Conservation (phyloP, 2,113 vertebrate genomes). For the Ageneiosus marmoratus region DNA sequence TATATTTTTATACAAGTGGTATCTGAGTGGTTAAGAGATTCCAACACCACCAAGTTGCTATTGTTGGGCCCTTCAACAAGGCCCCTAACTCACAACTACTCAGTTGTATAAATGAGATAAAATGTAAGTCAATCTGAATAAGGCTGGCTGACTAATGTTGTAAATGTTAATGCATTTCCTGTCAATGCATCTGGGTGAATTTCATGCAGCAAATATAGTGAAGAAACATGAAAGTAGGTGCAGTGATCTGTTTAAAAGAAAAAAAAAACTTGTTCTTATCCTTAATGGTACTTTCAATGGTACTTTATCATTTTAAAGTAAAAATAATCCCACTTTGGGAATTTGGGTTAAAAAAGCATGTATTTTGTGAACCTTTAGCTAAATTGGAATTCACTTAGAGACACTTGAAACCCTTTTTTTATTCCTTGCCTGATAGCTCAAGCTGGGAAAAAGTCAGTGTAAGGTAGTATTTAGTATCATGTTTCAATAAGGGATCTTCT, state of each 20-base stretch:
- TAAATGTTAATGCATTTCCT: too few relatives aligned
- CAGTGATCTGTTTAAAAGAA: background rate
- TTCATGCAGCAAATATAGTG: background rate
- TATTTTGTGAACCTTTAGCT: background rate
- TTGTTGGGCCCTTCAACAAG: too few relatives aligned
- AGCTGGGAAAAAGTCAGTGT: background rate
- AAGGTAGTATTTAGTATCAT: background rate
- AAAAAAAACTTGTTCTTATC: background rate
- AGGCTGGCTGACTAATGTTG: too few relatives aligned
- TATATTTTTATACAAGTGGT: too few relatives aligned
- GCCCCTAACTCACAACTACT: too few relatives aligned
- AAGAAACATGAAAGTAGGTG: background rate
- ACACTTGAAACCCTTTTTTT: background rate
- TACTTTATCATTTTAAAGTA: background rate
- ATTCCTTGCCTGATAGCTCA: background rate
- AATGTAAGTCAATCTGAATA: too few relatives aligned
- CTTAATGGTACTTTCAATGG: background rate
- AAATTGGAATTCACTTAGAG: background rate
- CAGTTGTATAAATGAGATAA: too few relatives aligned
- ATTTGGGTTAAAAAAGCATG: background rate
- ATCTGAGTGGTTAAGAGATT: too few relatives aligned
- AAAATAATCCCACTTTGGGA: background rate
- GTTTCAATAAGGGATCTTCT: conserved; percentile 4
- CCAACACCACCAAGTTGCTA: too few relatives aligned
- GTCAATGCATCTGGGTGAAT: background rate